Evolutionary conservation across 1,140 invertebrate species (phyloP), one percentile per base, ranked within the genome.

Genomic region (Octopus bimaculoides): DNA sequence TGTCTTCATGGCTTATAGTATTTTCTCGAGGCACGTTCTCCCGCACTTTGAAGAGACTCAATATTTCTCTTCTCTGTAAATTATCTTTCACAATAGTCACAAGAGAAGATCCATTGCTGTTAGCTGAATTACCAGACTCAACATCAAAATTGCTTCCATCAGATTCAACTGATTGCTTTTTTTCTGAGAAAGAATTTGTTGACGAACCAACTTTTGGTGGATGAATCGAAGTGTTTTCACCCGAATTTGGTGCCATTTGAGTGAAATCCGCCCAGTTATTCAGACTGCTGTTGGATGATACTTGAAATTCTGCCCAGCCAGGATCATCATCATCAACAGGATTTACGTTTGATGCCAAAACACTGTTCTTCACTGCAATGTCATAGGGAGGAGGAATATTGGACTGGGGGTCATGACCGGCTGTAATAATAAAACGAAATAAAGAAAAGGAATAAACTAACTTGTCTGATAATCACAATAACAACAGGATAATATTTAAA

Each of bases 281-380:
- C 14, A 53, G 5, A 20, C 66, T n/a, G 26, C 66, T 71, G 6
- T 17, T 71, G 6, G 83, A 81, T 41, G 75, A 69, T 41, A 41
- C 26, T 78, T 86, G 81, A 69, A 87, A 87, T 80, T 86, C 83
- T 9, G 83, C 86, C 84, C 84, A 86, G 12, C 82, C 82, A 81
- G 92, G 92, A 81, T 87, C 83, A n/a, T 80, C 78, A 52, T 81
- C 83, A 74, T 81, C 81, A 81, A 56, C 76, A 14, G 81, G 41
- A 41, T 17, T 14, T 6, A 53, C 26, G 5, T 54, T 73, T 20
- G 78, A 79, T 8, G 56, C 66, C 41, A 71, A 79, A 20, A 69
- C 41, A 54, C 78, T 79, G 10, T 71, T 17, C 52, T 71, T 79
- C 20, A 69, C 53, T 9, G 56, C 78, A 14, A 71, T 79, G 8